Conservation (phyloP, 2,797 vertebrate genomes). For the Glossophaga mutica region DNA sequence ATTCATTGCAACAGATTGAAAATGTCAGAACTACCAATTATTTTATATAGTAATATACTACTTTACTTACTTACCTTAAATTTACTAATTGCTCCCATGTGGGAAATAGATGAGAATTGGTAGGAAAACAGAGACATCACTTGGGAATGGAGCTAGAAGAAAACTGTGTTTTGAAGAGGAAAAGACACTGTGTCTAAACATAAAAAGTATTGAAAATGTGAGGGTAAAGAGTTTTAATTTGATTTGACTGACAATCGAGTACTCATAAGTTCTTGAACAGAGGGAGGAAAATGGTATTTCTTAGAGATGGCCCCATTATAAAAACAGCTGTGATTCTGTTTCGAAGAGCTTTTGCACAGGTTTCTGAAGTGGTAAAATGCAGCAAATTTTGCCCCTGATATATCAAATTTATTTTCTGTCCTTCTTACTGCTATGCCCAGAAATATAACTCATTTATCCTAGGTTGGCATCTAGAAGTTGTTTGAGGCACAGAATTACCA, state of each 20-base stretch:
- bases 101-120: background rate
- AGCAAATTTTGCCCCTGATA: background rate
- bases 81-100: background rate
- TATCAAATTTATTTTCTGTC: background rate
- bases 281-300: background rate
- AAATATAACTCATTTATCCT: background rate
- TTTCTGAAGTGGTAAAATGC: background rate
- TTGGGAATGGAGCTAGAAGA: background rate
- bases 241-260: background rate
- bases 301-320: background rate
- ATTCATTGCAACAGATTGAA: background rate
- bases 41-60: background rate
- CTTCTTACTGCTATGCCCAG: background rate
- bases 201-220: background rate
- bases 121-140: background rate
- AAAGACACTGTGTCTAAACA: background rate
- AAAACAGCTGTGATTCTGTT: background rate
- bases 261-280: background rate
- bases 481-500: background rate
- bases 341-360: background rate
- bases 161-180: background rate
- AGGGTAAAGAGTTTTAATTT: background rate
- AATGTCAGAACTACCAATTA: background rate
- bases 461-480: background rate
- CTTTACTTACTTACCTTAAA: background rate